Evolutionary conservation across 2,113 vertebrate species (phyloP).

Genomic region (Leptobrachium leishanense): DNA sequence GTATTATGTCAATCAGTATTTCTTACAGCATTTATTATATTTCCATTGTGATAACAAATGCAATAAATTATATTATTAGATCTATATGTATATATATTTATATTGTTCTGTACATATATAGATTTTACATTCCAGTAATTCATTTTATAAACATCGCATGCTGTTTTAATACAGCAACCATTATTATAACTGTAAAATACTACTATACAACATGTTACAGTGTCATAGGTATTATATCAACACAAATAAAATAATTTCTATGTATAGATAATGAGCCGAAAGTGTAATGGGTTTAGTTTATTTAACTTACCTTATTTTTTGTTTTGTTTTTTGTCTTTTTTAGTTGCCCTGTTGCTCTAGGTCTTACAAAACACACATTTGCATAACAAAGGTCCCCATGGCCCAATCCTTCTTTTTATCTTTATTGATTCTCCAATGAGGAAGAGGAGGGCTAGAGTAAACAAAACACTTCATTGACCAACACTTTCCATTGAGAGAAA

Average conservation of each 20-base stretch:
- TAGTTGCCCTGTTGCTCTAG: background rate
- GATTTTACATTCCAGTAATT: too few species aligned
- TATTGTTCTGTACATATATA: too few species aligned
- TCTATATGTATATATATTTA: too few species aligned
- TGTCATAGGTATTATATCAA: too few species aligned
- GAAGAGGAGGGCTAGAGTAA: background rate
- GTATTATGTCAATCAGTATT: too few species aligned
- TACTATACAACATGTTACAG: too few species aligned
- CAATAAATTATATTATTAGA: too few species aligned
- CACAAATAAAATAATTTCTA: background rate
- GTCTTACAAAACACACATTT: background rate
- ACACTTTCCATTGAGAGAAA: background rate
- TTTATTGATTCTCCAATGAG: background rate
- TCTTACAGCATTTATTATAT: too few species aligned
- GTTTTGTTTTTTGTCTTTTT: background rate
- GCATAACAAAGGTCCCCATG: background rate
- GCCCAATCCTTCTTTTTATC: background rate
- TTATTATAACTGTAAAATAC: too few species aligned
- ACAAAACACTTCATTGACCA: conserved; percentile 28
- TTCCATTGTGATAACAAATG: too few species aligned
- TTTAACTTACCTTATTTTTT: background rate
- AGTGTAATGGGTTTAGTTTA: background rate
- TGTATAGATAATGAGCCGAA: background rate
- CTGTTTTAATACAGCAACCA: too few species aligned
- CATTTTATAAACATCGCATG: too few species aligned